Evolutionary conservation across 2,113 vertebrate genomes (phyloP), one percentile per base, ranked within the genome.

Genomic region (Eptatretus burgeri): DNA sequence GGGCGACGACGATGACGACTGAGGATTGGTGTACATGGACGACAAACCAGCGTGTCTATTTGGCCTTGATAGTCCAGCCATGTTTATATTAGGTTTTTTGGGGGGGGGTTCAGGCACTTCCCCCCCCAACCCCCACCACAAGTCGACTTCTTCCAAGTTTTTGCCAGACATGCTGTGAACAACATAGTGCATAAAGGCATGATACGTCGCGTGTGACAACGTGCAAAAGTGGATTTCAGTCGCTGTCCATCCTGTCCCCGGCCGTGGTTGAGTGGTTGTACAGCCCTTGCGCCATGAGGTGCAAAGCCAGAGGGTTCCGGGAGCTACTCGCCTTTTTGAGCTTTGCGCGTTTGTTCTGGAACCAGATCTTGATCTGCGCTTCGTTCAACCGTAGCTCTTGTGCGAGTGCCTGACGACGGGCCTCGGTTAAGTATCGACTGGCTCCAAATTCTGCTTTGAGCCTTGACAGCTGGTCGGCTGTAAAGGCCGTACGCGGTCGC

Each of bases 331-430:
- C 78, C 70, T 89, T 89, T 75, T 89, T 89, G 75, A 89, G 85
- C 73, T 89, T 89, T 74, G 84, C 84, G 27, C 84, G 74, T 70
- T 89, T 89, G 76, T 89, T 89, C 76, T 89, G 84, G 69, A 89
- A 89, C 84, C 84, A 89, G 71, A 89, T 89, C 73, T 89, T 89
- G 74, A 89, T 89, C 76, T 89, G 84, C 11, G 84, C 85, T 72
- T 89, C 84, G 60, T 87, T 89, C 65, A 89, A 80, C 71, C 80
- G 78, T 66, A 89, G 82, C 68, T 89, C 83, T 67, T 81, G 79
- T 2, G 84, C 84, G 74, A 89, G 76, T 73, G 78, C 78, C 74
- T 87, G 83, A 14, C 84, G 75, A 72, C 84, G 73, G 75, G 86
- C 83, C 73, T 89, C 84, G 1, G 84, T 87, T 77, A 89, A 74